These are phyloP conservation scores for Oreochromis niloticus DNA, from an alignment of 2,113 vertebrate genomes.

Conservation along the genomic window DNA sequence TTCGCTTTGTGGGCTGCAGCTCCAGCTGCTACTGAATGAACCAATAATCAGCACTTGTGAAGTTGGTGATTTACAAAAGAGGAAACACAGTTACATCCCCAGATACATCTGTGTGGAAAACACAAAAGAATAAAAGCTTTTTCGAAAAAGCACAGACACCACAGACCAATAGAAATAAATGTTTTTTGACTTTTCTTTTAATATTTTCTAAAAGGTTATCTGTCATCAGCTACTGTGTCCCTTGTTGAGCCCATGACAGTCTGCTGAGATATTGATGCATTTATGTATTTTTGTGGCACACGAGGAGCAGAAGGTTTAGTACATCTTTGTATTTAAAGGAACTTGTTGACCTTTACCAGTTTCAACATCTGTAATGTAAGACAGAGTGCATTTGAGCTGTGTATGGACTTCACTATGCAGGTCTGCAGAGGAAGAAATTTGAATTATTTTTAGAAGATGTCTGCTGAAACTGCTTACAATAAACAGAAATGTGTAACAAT, in stretches of 20 bases:
- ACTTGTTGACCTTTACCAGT: slow-evolving; percentile 4
- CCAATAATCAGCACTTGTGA: background rate
- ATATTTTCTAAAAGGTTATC: slow-evolving; percentile 44
- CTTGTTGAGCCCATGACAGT: background rate
- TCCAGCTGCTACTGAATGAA: background rate
- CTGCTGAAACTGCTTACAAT: slow-evolving; percentile 22
- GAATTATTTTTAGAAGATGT: slow-evolving; percentile 30
- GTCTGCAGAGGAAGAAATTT: background rate
- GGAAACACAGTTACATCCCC: background rate
- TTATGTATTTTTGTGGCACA: background rate
- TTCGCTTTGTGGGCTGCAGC: background rate
- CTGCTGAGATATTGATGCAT: slow-evolving; percentile 1
- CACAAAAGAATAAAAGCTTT: background rate
- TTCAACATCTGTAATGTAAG: background rate
- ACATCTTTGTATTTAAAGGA: background rate
- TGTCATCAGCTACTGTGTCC: slow-evolving; percentile 9
- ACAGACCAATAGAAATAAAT: background rate
- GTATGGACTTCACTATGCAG: background rate
- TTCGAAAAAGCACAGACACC: background rate
- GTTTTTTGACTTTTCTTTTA: background rate
- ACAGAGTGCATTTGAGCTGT: background rate
- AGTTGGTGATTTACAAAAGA: background rate
- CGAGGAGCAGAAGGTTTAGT: background rate
- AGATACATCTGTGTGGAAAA: background rate
- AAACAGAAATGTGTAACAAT: slow-evolving; percentile 24